Base-by-base conservation (phyloP, 2,888 invertebrate genomes). In the Diarsia mendica region DNA sequence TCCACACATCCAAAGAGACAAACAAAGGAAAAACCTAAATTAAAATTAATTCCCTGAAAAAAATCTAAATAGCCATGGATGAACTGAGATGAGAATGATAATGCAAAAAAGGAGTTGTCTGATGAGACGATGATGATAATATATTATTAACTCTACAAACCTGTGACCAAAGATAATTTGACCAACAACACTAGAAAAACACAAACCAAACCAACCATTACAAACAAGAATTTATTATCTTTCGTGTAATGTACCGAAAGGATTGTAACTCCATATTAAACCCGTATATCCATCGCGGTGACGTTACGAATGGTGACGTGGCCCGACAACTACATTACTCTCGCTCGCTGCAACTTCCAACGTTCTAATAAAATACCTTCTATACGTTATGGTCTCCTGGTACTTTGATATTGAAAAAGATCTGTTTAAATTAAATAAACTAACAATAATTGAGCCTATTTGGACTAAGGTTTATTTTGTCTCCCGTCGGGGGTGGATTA, bases 211-310 rank as follows among this genome's bases (percentile, higher is more conserved):
- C 23, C 51, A 33, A 68, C 13, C 76, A 51, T 55, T 77, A 55
- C 64, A 61, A 82, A 82, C 60, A 71, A 74, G 51, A 68, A 82
- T 74, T 71, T 78, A 74, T 71, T 68, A 71, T 71, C 67, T 71
- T 23, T 39, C 13, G 10, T 46, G 77, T 80, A 72, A 80, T 76
- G 67, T 81, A 46, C 44, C 49, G 65, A 77, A 80, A 77, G 82
- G 81, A 78, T 83, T 74, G 71, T 73, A 74, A 83, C 80, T 83
- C 76, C 74, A 83, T 83, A 83, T 83, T 83, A 83, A 83, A 83
- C 67, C 63, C 83, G 71, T 83, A 83, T 76, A 80, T 83, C 83
- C 73, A 77, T 80, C 83, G 67, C n/a, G 46, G 76, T 83, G 83
- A 83, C 76, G 83, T 83, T 71, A 83, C 76, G 68, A 74, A 83